Evolutionary conservation across 2,888 invertebrate species (phyloP), one percentile per base, ranked within the genome.

Genomic region (Cheilosia soror): DNA sequence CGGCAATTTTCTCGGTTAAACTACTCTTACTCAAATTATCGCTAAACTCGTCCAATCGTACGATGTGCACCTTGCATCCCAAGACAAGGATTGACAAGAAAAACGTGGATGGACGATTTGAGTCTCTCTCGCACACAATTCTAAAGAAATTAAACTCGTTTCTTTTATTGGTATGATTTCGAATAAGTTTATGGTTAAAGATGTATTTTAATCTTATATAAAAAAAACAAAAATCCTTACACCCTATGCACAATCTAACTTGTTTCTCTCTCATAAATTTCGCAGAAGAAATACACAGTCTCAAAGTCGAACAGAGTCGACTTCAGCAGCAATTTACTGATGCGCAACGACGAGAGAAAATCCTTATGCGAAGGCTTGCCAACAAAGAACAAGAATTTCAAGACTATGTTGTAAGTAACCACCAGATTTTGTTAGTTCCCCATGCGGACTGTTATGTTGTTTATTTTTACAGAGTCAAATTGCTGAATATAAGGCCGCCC

Each of bases 381-480:
- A 96, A 97, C 88, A 99, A 99, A 93, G 99, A 99, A 92, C 98
- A 98, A 92, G 98, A 99, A 93, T 95, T 98, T 92, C 98, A 98
- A 93, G 98, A 98, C 93, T 97, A 96, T 94, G 96, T 97, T 93
- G 98, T 98, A 94, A 94, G 96, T 94, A 4, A 31, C 47, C 15
- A 57, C 20, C 25, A 25, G 20, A 2, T 27, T 44, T 5, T 42
- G 0, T 1, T 42, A 5, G 9, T 44, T 9, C 57, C 55, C 31
- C 20, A 44, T 5, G 0, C 11, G 44, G 13, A 13, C 47, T 53
- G 2, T 65, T 31, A 44, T 4, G 55, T 27, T 76, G 5, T 49
- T 51, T 4, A 27, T 27, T 71, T 3, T 27, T 51, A 13, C 13
- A 98, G 98, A 97, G 96, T 93, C 98, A 98, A 95, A 96, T 98